Evolutionary conservation across 1,140 invertebrate species (phyloP).

Genomic region (Doryteuthis pealeii): DNA sequence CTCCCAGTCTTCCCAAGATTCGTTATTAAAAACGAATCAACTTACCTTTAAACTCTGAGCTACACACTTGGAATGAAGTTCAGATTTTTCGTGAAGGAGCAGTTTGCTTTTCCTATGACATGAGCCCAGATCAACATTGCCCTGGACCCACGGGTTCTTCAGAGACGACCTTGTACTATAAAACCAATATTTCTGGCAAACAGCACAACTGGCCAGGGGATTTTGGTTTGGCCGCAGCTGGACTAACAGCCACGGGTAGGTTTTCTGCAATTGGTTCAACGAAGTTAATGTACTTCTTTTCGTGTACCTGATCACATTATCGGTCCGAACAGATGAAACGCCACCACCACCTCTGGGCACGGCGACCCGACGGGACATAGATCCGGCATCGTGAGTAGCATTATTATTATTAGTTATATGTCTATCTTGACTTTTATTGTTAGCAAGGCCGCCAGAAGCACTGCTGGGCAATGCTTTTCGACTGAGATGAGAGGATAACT

Average conservation of each 20-base stretch:
- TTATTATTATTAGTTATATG: too few relatives aligned
- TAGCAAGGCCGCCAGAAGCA: too few relatives aligned
- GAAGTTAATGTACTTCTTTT: not conserved
- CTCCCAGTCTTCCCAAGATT: too few relatives aligned
- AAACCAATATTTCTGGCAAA: constrained; percentile 7
- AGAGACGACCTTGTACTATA: not conserved
- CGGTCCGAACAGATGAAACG: too few relatives aligned
- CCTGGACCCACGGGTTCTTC: not conserved
- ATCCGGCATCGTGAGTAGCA: too few relatives aligned
- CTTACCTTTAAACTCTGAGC: constrained; percentile 8
- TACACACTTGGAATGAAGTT: constrained; percentile 5
- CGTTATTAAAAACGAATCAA: not conserved
- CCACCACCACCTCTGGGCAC: too few relatives aligned
- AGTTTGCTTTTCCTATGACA: constrained; percentile 1
- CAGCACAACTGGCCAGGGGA: not conserved
- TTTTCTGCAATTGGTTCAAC: not conserved
- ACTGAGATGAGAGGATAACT: too few relatives aligned
- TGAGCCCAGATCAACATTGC: not conserved
- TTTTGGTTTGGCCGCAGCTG: not conserved
- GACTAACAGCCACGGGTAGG: not conserved
- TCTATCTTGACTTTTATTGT: too few relatives aligned
- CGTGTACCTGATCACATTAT: not conserved
- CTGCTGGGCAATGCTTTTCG: too few relatives aligned
- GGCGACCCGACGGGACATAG: too few relatives aligned
- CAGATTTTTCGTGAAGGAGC: not conserved